Conservation (phyloP, 2,113 vertebrate species). For the Nerophis lumbriciformis region DNA sequence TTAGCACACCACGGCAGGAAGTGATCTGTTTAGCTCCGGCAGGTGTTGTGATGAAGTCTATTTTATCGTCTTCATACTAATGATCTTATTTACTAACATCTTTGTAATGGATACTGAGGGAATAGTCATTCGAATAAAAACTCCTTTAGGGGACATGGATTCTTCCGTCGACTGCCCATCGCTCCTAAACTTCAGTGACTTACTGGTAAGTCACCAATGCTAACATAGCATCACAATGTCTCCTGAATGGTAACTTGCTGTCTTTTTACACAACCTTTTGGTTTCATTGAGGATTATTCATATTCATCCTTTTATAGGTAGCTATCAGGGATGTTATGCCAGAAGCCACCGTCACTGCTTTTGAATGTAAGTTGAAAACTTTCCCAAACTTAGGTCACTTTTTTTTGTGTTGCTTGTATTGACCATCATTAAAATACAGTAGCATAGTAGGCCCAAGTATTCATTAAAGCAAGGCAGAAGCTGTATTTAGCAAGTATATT, state of each 20-base stretch:
- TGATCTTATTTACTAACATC: conserved; percentile 73
- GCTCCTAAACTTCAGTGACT: conserved; percentile 89
- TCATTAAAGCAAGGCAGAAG: no score
- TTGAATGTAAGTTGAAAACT: conserved; percentile 86
- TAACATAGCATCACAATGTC: not conserved
- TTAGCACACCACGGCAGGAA: conserved; percentile 44
- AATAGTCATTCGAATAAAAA: conserved; percentile 92
- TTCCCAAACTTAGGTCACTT: not conserved
- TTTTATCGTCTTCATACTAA: conserved; percentile 67
- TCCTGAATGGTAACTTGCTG: no score
- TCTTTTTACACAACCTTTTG: no score
- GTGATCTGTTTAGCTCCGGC: conserved; percentile 47
- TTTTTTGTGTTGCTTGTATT: no score
- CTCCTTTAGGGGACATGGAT: conserved; percentile 90
- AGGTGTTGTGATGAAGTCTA: conserved; percentile 45
- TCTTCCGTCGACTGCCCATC: conserved; percentile 87
- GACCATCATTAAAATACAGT: no score
- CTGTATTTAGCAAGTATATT: no score
- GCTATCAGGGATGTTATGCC: conserved; percentile 95
- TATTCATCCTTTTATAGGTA: conserved; percentile 66
- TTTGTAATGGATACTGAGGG: conserved; percentile 83
- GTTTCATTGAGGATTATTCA: not conserved
- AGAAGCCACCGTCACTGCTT: conserved; percentile 94
- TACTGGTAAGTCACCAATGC: conserved; percentile 79
- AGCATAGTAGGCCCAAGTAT: no score